Evolutionary conservation across 2,888 invertebrate species (phyloP), one percentile per base, ranked within the genome.

Genomic region (Bimastos eiseni): DNA sequence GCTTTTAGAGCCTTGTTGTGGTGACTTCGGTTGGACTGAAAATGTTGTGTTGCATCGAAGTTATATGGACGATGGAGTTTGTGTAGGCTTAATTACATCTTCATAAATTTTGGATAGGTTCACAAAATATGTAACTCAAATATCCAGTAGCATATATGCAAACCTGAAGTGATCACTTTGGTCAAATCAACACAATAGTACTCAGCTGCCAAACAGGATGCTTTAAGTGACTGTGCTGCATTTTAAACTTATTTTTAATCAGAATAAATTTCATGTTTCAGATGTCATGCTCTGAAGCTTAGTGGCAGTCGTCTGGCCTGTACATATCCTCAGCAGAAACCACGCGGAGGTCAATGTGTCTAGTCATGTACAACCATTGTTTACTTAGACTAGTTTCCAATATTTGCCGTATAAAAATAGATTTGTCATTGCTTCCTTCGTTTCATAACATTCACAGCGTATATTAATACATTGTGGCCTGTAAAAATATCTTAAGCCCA

Each of bases 321-420:
- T 34, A 44, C 89, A 33, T 89, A 36, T 89, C 89, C 89, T 89
- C 41, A 89, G 49, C 89, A 89, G 89, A 89, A 89, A 41, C 30
- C 89, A 33, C 33, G 89, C 19, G 41, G 89, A 44, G 13, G 0
- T 89, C 38, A 21, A 34, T 19, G 36, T 37, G 17, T 34, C 36
- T 86, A 37, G 37, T 37, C n/a, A 34, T 36, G 13, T 37, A 34
- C 34, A 86, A 86, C 86, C n/a, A 6, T n/a, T 70, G 70, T n/a
- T 70, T 2, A 30, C 30, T n/a, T 24, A n/a, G 70, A n/a, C 70
- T n/a, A 70, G n/a, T 70, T 70, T 70, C 30, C 30, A 5, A 70
- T n/a, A 17, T 70, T 70, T 70, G 70, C 70, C 70, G 70, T 70
- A 70, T 70, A 70, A 70, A 70, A 70, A n/a, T n/a, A 70, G 70